phyloP scores from a whole-genome alignment of 1,140 invertebrate genomes.

The Ceratina japonica region DNA sequence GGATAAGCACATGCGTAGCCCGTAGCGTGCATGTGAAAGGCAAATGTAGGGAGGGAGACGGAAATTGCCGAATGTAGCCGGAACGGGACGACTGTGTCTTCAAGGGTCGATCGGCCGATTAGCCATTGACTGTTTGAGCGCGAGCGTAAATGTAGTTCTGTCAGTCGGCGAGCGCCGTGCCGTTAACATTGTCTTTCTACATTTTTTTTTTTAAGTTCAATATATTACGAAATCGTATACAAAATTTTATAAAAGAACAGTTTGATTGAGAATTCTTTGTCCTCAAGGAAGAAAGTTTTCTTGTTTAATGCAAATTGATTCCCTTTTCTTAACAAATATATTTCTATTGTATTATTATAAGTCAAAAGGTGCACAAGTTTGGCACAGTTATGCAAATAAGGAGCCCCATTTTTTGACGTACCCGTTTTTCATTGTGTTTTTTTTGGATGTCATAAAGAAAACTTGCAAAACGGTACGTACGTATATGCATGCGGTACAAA shows the following conservation, averaged over 20 bases:
- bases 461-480: not conserved
- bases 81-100: constrained; percentile 14
- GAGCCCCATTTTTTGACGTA: too few species aligned
- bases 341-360: not conserved
- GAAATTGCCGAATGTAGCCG: constrained; percentile 19
- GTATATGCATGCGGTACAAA: constrained; percentile 12
- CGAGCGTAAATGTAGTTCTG: constrained; percentile 12
- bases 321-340: not conserved
- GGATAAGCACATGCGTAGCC: not conserved
- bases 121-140: too few species aligned
- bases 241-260: not conserved
- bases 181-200: not conserved
- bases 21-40: not conserved
- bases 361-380: not conserved
- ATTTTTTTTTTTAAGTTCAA: not conserved
- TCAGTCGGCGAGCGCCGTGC: constrained; percentile 18
- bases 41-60: constrained; percentile 9
- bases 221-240: not conserved
- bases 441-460: not conserved
- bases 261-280: not conserved
- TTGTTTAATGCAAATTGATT: too few species aligned
- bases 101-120: constrained; percentile 25
- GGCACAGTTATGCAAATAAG: not conserved
- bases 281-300: too few species aligned
- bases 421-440: not conserved